A percentile compares a stretch with the other conserved stretches of the same genome.
Conservation (phyloP, 2,888 invertebrate genomes). For the Drosophila merina region DNA sequence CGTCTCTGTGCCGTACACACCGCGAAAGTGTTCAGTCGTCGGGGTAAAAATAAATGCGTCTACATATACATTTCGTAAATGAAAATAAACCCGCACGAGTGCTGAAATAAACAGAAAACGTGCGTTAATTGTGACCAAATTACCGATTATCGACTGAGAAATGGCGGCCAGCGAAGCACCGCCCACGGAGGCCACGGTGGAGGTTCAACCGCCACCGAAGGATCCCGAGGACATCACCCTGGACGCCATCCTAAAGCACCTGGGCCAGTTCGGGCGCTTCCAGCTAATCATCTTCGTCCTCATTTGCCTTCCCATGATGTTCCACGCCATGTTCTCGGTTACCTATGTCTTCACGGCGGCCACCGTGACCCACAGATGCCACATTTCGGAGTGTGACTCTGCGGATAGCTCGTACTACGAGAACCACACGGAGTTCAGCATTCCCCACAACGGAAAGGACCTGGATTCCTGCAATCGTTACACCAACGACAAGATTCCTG, state of each 20-base stretch:
- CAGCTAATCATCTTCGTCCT: slow-evolving; percentile 87
- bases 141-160: slow-evolving; percentile 22
- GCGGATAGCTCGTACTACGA: slow-evolving; percentile 74
- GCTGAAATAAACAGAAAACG: slow-evolving; percentile 67
- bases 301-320: slow-evolving; percentile 87
- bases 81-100: slow-evolving; percentile 28
- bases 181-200: slow-evolving; percentile 21
- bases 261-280: slow-evolving; percentile 88
- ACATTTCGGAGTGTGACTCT: slow-evolving; percentile 83
- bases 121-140: slow-evolving; percentile 40
- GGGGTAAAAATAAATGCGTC: slow-evolving; percentile 63
- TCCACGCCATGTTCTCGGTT: slow-evolving; percentile 87
- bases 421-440: slow-evolving; percentile 85
- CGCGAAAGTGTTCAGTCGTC: slow-evolving; percentile 48
- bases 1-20: slow-evolving; percentile 61
- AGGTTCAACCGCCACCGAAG: slow-evolving; percentile 15
- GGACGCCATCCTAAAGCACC: slow-evolving; percentile 78
- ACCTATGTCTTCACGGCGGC: slow-evolving; percentile 90
- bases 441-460: slow-evolving; percentile 83
- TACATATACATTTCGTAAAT: slow-evolving; percentile 32
- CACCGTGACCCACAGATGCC: slow-evolving; percentile 86
- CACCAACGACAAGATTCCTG: slow-evolving; percentile 47
- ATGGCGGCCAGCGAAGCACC: slow-evolving; percentile 55
- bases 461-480: slow-evolving; percentile 84
- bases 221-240: slow-evolving; percentile 71